Percentiles rank a stretch among this genome's conserved stretches.
Evolutionary conservation across 1,140 invertebrate genomes (phyloP).

Genomic region (Ceratosolen solmsi): DNA sequence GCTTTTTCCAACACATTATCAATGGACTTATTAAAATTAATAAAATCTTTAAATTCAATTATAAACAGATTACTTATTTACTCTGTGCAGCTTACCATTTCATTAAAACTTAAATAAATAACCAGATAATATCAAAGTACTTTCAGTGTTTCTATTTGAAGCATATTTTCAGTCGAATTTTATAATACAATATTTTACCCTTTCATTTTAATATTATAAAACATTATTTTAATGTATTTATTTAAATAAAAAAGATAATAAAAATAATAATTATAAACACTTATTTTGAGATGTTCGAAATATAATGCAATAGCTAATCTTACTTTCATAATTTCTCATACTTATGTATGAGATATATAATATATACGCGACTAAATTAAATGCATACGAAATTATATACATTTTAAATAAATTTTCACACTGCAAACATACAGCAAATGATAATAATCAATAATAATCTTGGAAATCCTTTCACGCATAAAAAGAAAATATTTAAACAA

Average conservation of each 20-base stretch:
- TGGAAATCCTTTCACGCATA: too few species aligned
- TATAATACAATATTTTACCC: too few species aligned
- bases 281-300: background rate
- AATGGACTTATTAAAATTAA: too few species aligned
- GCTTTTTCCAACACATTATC: too few species aligned
- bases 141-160: background rate
- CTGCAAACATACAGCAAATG: background rate
- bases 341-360: background rate
- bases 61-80: too few species aligned
- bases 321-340: background rate
- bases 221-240: background rate
- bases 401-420: background rate
- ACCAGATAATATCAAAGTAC: too few species aligned
- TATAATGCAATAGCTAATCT: background rate
- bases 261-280: background rate
- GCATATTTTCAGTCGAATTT: background rate
- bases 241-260: background rate
- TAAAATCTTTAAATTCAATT: too few species aligned
- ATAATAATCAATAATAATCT: background rate
- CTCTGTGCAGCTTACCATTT: too few species aligned
- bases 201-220: too few species aligned
- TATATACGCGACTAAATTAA: background rate
- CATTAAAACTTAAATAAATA: too few species aligned
- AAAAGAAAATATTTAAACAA: too few species aligned
- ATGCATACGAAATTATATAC: background rate